A percentile compares a stretch with the other conserved stretches of the same genome.
phyloP scores from a whole-genome alignment of 2,113 vertebrate species.

The Stomatorhinus ivindoensis region DNA sequence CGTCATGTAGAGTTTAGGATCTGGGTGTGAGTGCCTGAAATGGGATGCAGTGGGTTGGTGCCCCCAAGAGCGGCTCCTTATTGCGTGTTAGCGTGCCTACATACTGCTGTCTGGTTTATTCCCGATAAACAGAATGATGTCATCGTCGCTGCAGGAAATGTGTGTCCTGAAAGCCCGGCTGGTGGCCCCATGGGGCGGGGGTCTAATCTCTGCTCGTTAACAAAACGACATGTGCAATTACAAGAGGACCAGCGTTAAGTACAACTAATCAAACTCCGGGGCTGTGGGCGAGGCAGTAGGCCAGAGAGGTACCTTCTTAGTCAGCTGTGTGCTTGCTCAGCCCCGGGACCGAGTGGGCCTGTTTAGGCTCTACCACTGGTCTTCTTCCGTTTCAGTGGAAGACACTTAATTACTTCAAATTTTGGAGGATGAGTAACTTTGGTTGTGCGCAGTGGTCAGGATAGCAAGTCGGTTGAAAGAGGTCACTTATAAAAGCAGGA shows the following conservation, averaged over 20 bases:
- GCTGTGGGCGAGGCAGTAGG: not conserved
- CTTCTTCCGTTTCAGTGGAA: not conserved
- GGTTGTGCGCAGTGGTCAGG: not conserved
- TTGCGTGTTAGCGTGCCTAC: not conserved
- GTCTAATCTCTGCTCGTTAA: constrained; percentile 27
- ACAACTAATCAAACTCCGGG: not conserved
- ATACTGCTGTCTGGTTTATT: not conserved
- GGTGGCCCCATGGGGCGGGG: constrained; percentile 18
- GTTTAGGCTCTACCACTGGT: not conserved
- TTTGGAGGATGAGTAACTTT: not conserved
- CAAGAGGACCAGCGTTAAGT: constrained; percentile 6
- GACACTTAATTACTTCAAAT: not conserved
- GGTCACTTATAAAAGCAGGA: not conserved
- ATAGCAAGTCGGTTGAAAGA: not conserved
- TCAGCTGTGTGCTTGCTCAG: not conserved
- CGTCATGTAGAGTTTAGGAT: not conserved
- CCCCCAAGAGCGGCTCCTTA: not conserved
- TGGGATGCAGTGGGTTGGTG: not conserved
- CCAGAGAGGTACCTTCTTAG: not conserved
- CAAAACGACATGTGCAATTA: constrained; percentile 25
- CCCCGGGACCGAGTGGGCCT: not conserved
- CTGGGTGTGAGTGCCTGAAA: not conserved
- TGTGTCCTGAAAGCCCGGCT: constrained; percentile 37
- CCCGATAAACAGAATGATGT: not conserved
- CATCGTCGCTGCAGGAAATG: constrained; percentile 35